Conservation (phyloP, 2,888 invertebrate species). For the Agonopterix arenella region DNA sequence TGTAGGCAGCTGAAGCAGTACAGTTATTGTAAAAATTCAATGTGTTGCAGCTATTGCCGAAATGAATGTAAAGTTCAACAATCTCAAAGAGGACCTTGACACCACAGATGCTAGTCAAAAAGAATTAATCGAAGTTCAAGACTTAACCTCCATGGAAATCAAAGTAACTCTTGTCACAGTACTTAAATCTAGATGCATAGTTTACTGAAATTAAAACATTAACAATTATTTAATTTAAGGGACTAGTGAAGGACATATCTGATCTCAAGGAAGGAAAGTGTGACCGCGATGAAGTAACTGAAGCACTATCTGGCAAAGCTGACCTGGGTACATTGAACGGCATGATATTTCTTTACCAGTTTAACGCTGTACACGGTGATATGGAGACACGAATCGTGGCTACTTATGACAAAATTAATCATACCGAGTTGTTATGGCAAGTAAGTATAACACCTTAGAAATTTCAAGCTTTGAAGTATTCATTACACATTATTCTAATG, state of each 20-base stretch:
- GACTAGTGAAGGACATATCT: slow-evolving; percentile 46
- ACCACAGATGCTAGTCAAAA: background rate
- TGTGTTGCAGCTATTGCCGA: slow-evolving; percentile 7
- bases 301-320: slow-evolving; percentile 59
- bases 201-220: background rate
- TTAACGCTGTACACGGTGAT: slow-evolving; percentile 51
- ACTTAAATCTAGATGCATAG: too few relatives aligned
- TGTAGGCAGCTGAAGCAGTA: background rate
- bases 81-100: slow-evolving; percentile 8
- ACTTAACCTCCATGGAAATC: background rate
- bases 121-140: background rate
- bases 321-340: slow-evolving; percentile 54
- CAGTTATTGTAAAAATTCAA: background rate
- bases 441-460: slow-evolving; percentile 21
- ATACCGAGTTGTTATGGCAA: slow-evolving; percentile 61
- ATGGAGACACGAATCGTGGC: slow-evolving; percentile 44
- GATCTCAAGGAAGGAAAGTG: slow-evolving; percentile 44
- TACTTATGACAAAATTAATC: slow-evolving; percentile 56
- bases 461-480: too few relatives aligned
- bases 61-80: slow-evolving; percentile 6
- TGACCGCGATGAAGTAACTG: slow-evolving; percentile 58
- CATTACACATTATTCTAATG: too few relatives aligned
- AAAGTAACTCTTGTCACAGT: background rate
- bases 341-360: slow-evolving; percentile 44
- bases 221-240: slow-evolving; percentile 14